Evolutionary conservation across 2,888 invertebrate genomes (phyloP).

Genomic region (Callosobruchus maculatus): DNA sequence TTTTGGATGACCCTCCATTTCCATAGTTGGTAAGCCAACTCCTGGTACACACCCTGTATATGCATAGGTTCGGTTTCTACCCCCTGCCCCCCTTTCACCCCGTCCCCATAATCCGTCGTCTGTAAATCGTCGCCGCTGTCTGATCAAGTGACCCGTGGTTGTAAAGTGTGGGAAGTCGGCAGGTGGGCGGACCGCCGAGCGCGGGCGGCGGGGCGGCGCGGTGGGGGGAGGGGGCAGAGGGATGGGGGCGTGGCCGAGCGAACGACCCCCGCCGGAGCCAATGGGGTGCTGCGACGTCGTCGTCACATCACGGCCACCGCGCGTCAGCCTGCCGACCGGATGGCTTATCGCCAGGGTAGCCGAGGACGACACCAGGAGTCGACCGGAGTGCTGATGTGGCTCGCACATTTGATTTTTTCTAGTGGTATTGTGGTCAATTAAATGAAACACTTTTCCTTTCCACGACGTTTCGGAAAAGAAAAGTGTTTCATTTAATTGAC

Average conservation of each 20-base stretch:
- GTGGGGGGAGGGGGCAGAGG: too few relatives aligned
- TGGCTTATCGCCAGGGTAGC: neutral
- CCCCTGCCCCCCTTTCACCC: neutral
- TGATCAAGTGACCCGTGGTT: conserved; percentile 46
- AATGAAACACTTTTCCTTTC: too few relatives aligned
- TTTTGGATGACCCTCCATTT: too few relatives aligned
- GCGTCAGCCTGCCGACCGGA: conserved; percentile 41
- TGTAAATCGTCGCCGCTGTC: conserved; percentile 41
- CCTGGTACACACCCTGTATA: neutral
- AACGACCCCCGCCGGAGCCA: conserved; percentile 11
- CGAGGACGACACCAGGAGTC: neutral
- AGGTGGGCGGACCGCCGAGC: conserved; percentile 48
- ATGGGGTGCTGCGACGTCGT: conserved; percentile 30
- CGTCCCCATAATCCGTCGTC: conserved; percentile 26
- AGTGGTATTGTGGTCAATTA: too few relatives aligned
- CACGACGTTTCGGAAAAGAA: too few relatives aligned
- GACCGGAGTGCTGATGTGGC: too few relatives aligned
- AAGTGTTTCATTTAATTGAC: too few relatives aligned
- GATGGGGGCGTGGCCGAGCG: conserved; percentile 12
- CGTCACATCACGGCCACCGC: conserved; percentile 46
- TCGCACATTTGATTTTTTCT: too few relatives aligned
- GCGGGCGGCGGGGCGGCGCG: conserved; percentile 17
- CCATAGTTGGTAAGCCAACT: too few relatives aligned
- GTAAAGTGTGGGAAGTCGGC: conserved; percentile 49
- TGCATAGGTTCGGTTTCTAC: neutral